These are phyloP conservation scores for Melanargia galathea DNA, from an alignment of 2,888 invertebrate species.

Conservation along the genomic window DNA sequence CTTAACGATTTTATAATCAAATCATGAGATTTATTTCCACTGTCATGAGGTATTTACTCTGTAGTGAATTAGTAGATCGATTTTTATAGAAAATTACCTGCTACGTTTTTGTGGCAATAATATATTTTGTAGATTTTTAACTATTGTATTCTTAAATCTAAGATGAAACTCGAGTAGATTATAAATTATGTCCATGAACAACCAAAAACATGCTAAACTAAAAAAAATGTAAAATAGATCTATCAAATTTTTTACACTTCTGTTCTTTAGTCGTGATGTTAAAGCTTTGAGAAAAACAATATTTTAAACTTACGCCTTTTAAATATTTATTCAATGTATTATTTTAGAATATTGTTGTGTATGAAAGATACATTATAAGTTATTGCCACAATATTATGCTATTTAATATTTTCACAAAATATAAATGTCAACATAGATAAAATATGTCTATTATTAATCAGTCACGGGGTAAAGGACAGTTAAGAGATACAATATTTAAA, in stretches of 20 bases:
- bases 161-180: neutral
- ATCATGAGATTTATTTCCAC: constrained; percentile 49
- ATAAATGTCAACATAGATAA: constrained; percentile 35
- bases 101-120: constrained; percentile 27
- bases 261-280: neutral
- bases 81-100: constrained; percentile 7
- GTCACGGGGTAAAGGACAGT: constrained; percentile 33
- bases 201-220: neutral
- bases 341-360: constrained; percentile 24
- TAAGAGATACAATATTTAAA: constrained; percentile 67
- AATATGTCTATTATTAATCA: constrained; percentile 37
- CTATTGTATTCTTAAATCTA: neutral
- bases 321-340: constrained; percentile 34
- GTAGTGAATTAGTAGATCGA: constrained; percentile 8
- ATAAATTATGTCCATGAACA: constrained; percentile 4
- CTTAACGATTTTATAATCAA: constrained; percentile 52
- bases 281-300: constrained; percentile 33
- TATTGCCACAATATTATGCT: constrained; percentile 32
- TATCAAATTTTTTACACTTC: neutral
- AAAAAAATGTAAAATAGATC: neutral
- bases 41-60: constrained; percentile 9
- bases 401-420: constrained; percentile 36
- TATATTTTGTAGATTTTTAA: constrained; percentile 18
- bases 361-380: constrained; percentile 33
- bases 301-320: constrained; percentile 27